Evolutionary conservation across 2,797 vertebrate genomes (phyloP), one percentile per base, ranked within the genome.

Genomic region (Chelonia mydas): DNA sequence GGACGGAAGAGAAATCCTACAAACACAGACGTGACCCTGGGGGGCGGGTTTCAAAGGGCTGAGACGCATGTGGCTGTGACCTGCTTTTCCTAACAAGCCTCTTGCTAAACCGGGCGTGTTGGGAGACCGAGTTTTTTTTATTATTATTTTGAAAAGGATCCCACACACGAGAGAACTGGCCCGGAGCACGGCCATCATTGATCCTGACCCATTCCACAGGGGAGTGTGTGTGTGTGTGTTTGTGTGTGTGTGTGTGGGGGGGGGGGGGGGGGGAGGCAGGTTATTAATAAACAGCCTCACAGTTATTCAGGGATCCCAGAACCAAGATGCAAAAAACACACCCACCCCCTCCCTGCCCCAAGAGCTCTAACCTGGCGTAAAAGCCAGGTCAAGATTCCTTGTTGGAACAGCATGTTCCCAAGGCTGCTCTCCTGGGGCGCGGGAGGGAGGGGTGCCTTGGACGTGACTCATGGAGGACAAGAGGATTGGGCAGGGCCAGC

Each of bases 71-170:
- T 7, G 6, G 31, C 27, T 31, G 57, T 11, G 65, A 5, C 17
- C 65, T 37, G n/a, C n/a, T 68, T 37, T 68, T 10, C 65, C 65
- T 37, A 19, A 65, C 31, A n/a, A 65, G 61, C 13, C 7, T 19
- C n/a, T 37, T 5, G 9, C n/a, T 72, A 37, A 37, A 21, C n/a
- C 9, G n/a, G 5, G 9, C 7, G 3, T 2, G 9, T 23, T 19
- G n/a, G 65, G 65, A 37, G 59, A 13, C 57, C 1, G 28, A 31
- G 12, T 7, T 25, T 55, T 11, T 55, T 19, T 23, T 54, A 21
- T 21, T 54, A 17, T 53, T 23, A 23, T 54, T 28, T 33, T 61
- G 59, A 31, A 16, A 61, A 61, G 16, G 31, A 33, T 61, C 59
- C 61, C 61, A 68, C 16, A 19, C 7, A n/a, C 7, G 7, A 68